Evolutionary conservation across 2,888 invertebrate genomes (phyloP), one percentile per base, ranked within the genome.

Genomic region (Dexiosoma caninum): DNA sequence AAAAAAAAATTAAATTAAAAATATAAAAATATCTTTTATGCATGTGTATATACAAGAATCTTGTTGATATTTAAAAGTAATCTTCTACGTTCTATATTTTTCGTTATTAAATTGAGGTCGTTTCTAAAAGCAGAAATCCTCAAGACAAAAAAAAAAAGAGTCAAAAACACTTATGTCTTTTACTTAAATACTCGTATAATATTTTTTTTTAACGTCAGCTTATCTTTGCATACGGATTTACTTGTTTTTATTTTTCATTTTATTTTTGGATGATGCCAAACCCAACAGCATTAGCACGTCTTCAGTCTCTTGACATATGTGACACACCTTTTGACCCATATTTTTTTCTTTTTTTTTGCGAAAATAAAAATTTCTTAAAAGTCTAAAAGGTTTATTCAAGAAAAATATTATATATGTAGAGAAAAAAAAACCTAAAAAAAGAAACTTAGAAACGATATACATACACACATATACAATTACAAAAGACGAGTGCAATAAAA

Each of bases 311-410:
- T 87, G 87, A 87, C 87, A 87, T 85, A 85, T 86, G 85, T 84
- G 85, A 83, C 86, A 84, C 85, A 85, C 86, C 86, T 87, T 86
- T 88, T 87, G 88, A 88, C 88, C 88, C 85, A 83, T 82, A 81
- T 84, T 81, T 78, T 53, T 69, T 40, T 62, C 27, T 10, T 37
- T 69, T 40, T 62, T 6, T 10, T 37, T 32, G 7, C 19, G 37
- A 57, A 12, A 55, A 55, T 32, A 55, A 57, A 40, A 66, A n/a
- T 49, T 57, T 69, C 57, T 70, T 78, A 74, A 74, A 77, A 81
- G 81, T 76, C 81, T 81, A 81, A 77, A 81, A 81, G 72, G 62
- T 77, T 67, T 27, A 55, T 67, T 27, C 27, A 57, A 57, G 35
- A 37, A 53, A 49, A 30, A 44, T 6, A 21, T 14, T 57, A 7